Conservation (phyloP, 2,888 invertebrate species). For the Cheilosia pagana region DNA sequence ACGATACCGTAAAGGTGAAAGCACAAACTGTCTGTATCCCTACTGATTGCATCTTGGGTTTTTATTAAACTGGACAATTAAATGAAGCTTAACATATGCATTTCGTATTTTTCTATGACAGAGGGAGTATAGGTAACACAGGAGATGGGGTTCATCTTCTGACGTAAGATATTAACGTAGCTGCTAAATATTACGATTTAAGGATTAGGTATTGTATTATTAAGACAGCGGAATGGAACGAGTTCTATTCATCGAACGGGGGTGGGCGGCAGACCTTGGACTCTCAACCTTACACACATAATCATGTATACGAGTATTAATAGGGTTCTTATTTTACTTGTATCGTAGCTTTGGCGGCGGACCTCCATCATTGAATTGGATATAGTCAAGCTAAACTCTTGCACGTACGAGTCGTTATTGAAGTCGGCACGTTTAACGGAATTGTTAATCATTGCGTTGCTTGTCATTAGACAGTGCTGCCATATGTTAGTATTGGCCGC, state of each 20-base stretch:
- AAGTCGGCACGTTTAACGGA: slow-evolving; percentile 98
- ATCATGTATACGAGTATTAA: no score
- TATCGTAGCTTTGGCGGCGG: slow-evolving; percentile 99
- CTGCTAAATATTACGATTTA: no score
- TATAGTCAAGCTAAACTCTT: slow-evolving; percentile 99
- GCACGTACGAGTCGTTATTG: slow-evolving; percentile 99
- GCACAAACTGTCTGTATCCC: slow-evolving; percentile 50
- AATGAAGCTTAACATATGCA: slow-evolving; percentile 80
- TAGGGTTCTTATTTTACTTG: no score
- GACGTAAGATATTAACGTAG: no score
- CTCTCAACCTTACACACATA: no score
- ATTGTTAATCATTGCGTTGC: slow-evolving; percentile 99
- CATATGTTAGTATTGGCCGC: no score
- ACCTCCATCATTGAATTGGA: slow-evolving; percentile 99
- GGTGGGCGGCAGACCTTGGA: no score
- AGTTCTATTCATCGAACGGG: no score
- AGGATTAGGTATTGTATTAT: no score
- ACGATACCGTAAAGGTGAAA: slow-evolving; percentile 44
- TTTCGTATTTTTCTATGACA: slow-evolving; percentile 3
- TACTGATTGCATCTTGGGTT: slow-evolving; percentile 51
- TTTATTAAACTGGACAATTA: slow-evolving; percentile 78
- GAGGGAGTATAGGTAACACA: not conserved
- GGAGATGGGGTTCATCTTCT: not conserved
- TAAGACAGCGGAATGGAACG: no score
- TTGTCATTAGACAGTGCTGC: no score